These are phyloP conservation scores for Solea senegalensis DNA, from an alignment of 2,113 vertebrate species.

Conservation along the genomic window DNA sequence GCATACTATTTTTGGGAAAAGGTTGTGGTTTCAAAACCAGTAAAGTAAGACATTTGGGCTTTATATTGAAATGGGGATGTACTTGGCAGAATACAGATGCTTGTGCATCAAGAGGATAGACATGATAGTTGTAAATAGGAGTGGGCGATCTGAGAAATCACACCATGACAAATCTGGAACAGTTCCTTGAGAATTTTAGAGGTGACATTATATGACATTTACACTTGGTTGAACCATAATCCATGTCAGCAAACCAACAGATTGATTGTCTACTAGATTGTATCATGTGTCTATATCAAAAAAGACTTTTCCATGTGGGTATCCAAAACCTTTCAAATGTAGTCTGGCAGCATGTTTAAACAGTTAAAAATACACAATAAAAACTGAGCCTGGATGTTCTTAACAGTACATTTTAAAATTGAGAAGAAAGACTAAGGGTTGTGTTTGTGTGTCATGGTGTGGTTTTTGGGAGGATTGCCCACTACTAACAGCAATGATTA, in stretches of 20 bases:
- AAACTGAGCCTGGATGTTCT: no score
- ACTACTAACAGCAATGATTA: conserved; percentile 11
- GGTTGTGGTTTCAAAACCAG: conserved; percentile 16
- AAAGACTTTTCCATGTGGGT: no score
- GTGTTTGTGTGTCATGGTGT: neutral
- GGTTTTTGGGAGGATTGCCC: neutral
- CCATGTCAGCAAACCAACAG: neutral
- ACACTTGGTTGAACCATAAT: neutral
- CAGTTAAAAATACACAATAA: no score
- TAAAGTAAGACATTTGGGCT: neutral
- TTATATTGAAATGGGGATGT: conserved; percentile 13
- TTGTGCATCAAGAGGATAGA: conserved; percentile 35
- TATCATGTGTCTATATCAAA: no score
- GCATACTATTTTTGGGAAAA: conserved; percentile 20
- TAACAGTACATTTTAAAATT: no score
- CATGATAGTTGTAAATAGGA: conserved; percentile 1
- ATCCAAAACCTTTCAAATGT: no score
- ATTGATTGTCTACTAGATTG: neutral
- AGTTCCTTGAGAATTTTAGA: neutral
- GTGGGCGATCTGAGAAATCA: neutral
- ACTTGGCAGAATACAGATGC: conserved; percentile 2
- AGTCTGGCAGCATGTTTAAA: no score
- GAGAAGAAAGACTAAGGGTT: neutral
- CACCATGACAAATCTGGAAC: neutral
- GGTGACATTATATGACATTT: neutral